A percentile compares a stretch with the other conserved stretches of the same genome.
Evolutionary conservation across 64 coral and sea anemone species (phyloP).

Genomic region (Montipora cactus): DNA sequence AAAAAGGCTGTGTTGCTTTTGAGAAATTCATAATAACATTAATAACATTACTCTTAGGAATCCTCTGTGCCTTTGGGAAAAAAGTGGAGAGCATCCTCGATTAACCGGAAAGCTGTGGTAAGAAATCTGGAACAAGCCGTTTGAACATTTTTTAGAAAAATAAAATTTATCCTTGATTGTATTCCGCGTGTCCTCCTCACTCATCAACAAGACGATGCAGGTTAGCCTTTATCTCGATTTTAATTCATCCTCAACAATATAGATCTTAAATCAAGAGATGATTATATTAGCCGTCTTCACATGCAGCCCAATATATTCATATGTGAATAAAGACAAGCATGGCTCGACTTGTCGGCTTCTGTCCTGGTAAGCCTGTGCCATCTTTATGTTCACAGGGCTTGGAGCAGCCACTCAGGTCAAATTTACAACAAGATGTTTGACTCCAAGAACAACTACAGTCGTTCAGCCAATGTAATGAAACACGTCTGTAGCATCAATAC

Average conservation of each 20-base stretch:
- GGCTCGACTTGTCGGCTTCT: too few relatives aligned
- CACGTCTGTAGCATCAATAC: not conserved
- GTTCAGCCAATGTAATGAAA: not conserved
- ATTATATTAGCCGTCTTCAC: too few relatives aligned
- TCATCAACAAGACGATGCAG: too few relatives aligned
- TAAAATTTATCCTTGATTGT: too few relatives aligned
- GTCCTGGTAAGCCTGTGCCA: too few relatives aligned
- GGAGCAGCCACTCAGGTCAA: not conserved
- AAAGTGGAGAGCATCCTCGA: not conserved
- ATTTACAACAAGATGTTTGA: not conserved
- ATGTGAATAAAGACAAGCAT: too few relatives aligned
- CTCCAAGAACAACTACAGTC: not conserved
- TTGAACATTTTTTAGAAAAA: not conserved
- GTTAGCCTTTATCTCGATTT: too few relatives aligned
- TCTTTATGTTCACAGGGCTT: not conserved
- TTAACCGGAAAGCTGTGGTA: slow-evolving; percentile 30
- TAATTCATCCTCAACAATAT: too few relatives aligned
- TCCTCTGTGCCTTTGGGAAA: not conserved
- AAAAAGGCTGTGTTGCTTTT: too few relatives aligned
- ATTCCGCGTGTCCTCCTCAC: too few relatives aligned
- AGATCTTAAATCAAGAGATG: too few relatives aligned
- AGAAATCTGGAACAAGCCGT: not conserved
- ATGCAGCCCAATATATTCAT: too few relatives aligned
- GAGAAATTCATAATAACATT: not conserved
- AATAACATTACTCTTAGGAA: not conserved